These are phyloP conservation scores for Lysiphlebus fabarum DNA, from an alignment of 1,140 invertebrate species.

Conservation along the genomic window DNA sequence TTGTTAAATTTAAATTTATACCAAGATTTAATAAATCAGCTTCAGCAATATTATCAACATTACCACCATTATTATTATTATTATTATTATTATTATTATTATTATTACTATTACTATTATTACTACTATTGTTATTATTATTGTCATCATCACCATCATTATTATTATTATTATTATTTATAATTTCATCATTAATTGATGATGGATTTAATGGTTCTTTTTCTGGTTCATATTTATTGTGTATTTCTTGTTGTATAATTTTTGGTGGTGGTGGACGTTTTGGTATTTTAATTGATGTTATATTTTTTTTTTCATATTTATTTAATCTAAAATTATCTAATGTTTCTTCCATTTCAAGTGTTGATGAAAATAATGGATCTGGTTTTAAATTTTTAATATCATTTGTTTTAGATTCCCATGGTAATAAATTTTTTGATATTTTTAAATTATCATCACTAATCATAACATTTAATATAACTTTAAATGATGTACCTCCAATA, in stretches of 20 bases:
- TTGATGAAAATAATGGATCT: conserved; percentile 71
- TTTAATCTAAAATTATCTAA: conserved; percentile 70
- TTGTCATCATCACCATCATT: too few relatives aligned
- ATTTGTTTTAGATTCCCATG: conserved; percentile 67
- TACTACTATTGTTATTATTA: too few relatives aligned
- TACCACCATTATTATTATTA: conserved; percentile 21
- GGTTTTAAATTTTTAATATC: conserved; percentile 48
- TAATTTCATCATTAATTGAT: conserved; percentile 15
- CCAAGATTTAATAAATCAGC: conserved; percentile 52
- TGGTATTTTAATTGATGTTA: neutral
- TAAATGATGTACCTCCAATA: conserved; percentile 67
- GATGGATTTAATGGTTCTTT: neutral
- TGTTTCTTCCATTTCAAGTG: conserved; percentile 79
- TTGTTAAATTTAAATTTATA: conserved; percentile 27
- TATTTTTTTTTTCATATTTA: conserved; percentile 2
- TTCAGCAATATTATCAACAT: conserved; percentile 39
- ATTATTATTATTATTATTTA: conserved; percentile 27
- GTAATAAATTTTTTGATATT: conserved; percentile 61
- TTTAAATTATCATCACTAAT: conserved; percentile 67
- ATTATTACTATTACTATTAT: too few relatives aligned
- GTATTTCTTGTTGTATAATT: neutral
- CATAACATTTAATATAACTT: conserved; percentile 68
- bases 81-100: too few relatives aligned
- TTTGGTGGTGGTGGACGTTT: neutral
- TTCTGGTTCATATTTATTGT: neutral